phyloP scores from a whole-genome alignment of 2,113 vertebrate genomes.

The Eptatretus burgeri region DNA sequence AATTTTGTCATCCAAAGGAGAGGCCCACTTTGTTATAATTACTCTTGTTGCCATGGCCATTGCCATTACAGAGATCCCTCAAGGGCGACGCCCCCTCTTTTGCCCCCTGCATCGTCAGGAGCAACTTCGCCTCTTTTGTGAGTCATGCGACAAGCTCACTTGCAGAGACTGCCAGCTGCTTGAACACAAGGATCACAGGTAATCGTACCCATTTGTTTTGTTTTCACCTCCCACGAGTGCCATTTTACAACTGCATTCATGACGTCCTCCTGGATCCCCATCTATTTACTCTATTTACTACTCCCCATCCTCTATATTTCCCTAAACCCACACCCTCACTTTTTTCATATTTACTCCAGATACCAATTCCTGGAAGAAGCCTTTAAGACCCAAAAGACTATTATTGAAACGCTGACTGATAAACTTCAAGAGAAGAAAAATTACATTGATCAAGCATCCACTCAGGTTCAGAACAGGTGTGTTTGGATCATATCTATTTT shows the following conservation, averaged over 20 bases:
- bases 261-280: too few relatives aligned
- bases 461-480: constrained; percentile 81
- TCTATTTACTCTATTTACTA: too few relatives aligned
- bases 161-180: constrained; percentile 88
- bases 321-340: too few relatives aligned
- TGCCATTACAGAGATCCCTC: too few relatives aligned
- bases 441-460: constrained; percentile 67
- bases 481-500: background rate
- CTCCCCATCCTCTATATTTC: too few relatives aligned
- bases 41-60: too few relatives aligned
- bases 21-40: too few relatives aligned
- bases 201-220: constrained; percentile 8
- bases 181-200: constrained; percentile 98
- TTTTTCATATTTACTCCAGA: background rate
- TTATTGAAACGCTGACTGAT: constrained; percentile 55
- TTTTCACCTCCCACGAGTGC: too few relatives aligned
- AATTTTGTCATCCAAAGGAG: too few relatives aligned
- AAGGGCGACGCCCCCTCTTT: constrained; percentile 67
- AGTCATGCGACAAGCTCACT: constrained; percentile 85
- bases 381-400: constrained; percentile 79
- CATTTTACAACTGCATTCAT: too few relatives aligned
- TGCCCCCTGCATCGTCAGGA: constrained; percentile 95
- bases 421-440: constrained; percentile 89
- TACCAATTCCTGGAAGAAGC: constrained; percentile 23
- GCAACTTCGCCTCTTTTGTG: constrained; percentile 84